Evolutionary conservation across 1,140 invertebrate species (phyloP).

Genomic region (Tetraneura akinire): DNA sequence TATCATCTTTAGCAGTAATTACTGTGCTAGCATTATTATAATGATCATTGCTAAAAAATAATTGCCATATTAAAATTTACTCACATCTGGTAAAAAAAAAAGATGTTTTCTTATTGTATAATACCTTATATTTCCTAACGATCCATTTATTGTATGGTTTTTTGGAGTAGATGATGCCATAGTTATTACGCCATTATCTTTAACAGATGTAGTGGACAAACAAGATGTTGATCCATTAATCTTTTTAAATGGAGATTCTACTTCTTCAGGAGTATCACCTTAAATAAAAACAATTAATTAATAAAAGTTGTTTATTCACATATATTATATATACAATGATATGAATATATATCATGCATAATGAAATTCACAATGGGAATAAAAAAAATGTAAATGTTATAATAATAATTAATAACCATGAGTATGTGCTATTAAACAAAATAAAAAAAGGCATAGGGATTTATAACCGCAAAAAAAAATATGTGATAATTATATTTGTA

Average conservation of each 20-base stretch:
- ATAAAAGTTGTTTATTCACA: not conserved
- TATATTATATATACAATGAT: not conserved
- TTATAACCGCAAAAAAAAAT: constrained; percentile 10
- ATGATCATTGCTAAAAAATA: constrained; percentile 23
- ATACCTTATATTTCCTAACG: constrained; percentile 43
- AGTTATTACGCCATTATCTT: constrained; percentile 22
- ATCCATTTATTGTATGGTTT: constrained; percentile 16
- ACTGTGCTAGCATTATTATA: constrained; percentile 12
- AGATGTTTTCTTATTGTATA: not conserved
- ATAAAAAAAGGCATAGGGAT: constrained; percentile 14
- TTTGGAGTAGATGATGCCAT: constrained; percentile 29
- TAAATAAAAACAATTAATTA: not conserved
- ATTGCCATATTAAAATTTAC: not conserved
- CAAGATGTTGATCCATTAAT: constrained; percentile 23
- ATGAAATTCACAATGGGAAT: not conserved
- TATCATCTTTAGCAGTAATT: not conserved
- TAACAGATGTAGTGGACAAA: constrained; percentile 9
- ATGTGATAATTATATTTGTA: not conserved
- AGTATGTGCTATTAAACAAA: not conserved
- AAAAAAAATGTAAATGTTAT: not conserved
- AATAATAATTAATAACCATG: not conserved
- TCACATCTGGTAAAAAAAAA: not conserved
- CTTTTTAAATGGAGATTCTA: constrained; percentile 41
- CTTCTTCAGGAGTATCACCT: constrained; percentile 47
- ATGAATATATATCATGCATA: not conserved